phyloP scores from a whole-genome alignment of 1,140 invertebrate species.

The Wasmannia auropunctata region DNA sequence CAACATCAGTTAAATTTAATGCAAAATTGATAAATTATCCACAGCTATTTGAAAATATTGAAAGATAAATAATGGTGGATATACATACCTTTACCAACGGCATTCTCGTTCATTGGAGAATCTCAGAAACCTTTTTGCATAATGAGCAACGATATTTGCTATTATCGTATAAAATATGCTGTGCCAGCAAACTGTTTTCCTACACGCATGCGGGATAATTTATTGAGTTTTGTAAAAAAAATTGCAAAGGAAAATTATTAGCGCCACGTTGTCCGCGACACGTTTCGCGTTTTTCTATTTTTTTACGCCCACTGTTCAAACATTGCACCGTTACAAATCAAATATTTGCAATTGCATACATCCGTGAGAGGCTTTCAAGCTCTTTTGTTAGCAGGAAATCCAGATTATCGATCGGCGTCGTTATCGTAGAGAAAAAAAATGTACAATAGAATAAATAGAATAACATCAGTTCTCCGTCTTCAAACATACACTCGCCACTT shows the following conservation, averaged over 20 bases:
- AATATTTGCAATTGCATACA: conserved; percentile 53
- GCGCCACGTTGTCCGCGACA: background rate
- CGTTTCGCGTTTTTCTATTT: conserved; percentile 30
- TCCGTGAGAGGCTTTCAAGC: conserved; percentile 32
- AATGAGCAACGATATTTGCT: background rate
- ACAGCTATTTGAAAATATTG: background rate
- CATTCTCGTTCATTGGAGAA: background rate
- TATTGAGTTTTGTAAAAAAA: conserved; percentile 23
- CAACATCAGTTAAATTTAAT: background rate
- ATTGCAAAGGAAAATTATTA: background rate
- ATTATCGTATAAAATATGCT: background rate
- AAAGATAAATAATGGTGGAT: background rate
- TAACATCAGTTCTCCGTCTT: conserved; percentile 7
- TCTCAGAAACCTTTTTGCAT: background rate
- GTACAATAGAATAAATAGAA: conserved; percentile 33
- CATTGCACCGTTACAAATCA: conserved; percentile 42
- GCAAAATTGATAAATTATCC: background rate
- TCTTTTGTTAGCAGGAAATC: conserved; percentile 42
- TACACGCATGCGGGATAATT: background rate
- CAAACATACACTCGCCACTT: background rate
- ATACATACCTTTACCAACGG: background rate
- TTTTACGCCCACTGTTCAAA: conserved; percentile 29
- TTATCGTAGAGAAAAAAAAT: conserved; percentile 32
- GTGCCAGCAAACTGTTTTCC: background rate
- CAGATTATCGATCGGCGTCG: conserved; percentile 32